Evolutionary conservation across 2,113 vertebrate species (phyloP), one percentile per base, ranked within the genome.

Genomic region (Cyphomyrus discorhynchus): DNA sequence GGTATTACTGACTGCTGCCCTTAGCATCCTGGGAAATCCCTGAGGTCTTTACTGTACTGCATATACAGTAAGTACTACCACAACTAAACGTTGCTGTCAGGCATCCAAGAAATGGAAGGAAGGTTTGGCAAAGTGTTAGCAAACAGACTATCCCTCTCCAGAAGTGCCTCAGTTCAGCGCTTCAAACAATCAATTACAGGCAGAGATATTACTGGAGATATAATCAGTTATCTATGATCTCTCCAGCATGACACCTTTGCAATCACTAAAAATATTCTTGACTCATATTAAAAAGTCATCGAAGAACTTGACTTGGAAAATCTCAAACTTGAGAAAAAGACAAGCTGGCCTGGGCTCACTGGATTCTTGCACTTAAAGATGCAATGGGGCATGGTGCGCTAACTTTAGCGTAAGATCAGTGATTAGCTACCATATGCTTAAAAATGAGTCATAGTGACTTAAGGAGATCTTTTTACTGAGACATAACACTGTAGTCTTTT

Each of bases 1-100:
- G 82, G 89, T 70, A 83, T 87, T 74, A 90, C 74, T 46, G 89
- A 47, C 66, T 88, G 80, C 45, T 52, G 35, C 62, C 39, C 80
- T 46, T 62, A 62, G 62, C 21, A 27, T 35, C 19, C 42, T 46
- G 39, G 42, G 86, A 42, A 80, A 88, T 90, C 74, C 83, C 84
- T 27, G 47, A 35, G 89, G 90, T 74, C 62, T 89, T 90, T 87
- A 88, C 50, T 88, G 82, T 87, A 74, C n/a, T 50, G 49, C 5
- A 80, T 66, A 52, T 84, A n/a, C n/a, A n/a, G n/a, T n/a, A 52
- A 83, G 52, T 11, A 70, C 46, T 58, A 88, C 88, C 86, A 84
- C 89, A 50, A 84, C 45, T 17, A 46, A 80, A 53, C 35, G n/a
- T 50, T 86, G 47, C 84, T 90, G 53, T 86, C 58, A 85, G 56